Evolutionary conservation across 2,797 vertebrate species (phyloP), one percentile per base, ranked within the genome.

Genomic region (Hoplostethus mediterraneus): DNA sequence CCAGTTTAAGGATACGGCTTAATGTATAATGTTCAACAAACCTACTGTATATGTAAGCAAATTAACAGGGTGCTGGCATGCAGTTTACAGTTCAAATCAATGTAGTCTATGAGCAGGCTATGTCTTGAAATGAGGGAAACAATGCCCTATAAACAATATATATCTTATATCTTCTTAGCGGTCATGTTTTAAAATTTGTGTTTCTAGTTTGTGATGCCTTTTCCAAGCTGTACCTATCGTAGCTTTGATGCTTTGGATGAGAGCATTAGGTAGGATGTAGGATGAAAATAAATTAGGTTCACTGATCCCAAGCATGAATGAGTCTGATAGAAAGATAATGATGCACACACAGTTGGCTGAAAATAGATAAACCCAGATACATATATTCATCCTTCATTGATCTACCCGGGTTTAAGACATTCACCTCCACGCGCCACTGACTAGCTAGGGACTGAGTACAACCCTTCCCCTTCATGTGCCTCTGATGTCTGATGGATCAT

Each of bases 1-100:
- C 89, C 87, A 83, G 71, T 72, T 63, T 21, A 66, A 33, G 47
- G 66, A 80, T 76, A 74, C 65, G 70, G 71, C 56, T 81, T 64
- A 61, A 64, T 66, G 62, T 69, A 67, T 73, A 69, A 73, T 51
- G 51, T 5, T 1, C 42, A 62, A 48, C 49, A 58, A 67, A 42
- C 25, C 14, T 62, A 61, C 45, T 42, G 13, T 16, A 47, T 47
- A 16, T 47, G n/a, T n/a, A 16, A 6, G 45, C 45, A 47, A 47
- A 14, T 6, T 6, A 47, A 16, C 14, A 47, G 45, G 45, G 45
- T 47, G 45, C 16, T 5, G 4, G 45, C 45, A 14, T 11, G 40
- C 10, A 10, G 7, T 16, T 47, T 47, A 47, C 4, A 47, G 16
- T 47, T 47, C 45, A 16, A 47, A n/a, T 16, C 45, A 47, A 16